Conservation (phyloP, 2,888 invertebrate species). For the Clanis bilineata region DNA sequence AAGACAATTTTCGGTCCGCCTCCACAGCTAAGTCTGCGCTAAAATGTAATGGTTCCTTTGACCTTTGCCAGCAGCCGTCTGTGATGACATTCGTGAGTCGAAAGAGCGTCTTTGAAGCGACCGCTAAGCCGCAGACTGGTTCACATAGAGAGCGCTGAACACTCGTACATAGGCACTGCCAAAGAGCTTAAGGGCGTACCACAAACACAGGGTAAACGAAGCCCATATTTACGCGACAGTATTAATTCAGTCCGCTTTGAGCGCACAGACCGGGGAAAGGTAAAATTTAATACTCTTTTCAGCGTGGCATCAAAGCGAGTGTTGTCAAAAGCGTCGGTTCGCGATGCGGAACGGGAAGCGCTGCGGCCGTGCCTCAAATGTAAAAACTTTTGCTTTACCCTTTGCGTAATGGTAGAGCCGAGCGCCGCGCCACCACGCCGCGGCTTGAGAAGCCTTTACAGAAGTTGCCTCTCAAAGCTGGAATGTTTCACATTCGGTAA, state of each 20-base stretch:
- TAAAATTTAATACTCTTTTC: constrained; percentile 71
- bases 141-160: constrained; percentile 26
- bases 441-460: constrained; percentile 72
- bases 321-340: constrained; percentile 73
- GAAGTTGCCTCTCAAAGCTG: constrained; percentile 72
- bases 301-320: constrained; percentile 71
- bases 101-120: constrained; percentile 58
- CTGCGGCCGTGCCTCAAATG: constrained; percentile 67
- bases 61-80: constrained; percentile 60
- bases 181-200: constrained; percentile 16
- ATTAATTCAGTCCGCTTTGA: constrained; percentile 64
- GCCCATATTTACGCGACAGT: constrained; percentile 54
- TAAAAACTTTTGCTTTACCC: constrained; percentile 78
- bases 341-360: constrained; percentile 67
- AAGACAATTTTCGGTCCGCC: constrained; percentile 67
- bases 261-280: constrained; percentile 61
- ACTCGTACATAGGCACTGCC: constrained; percentile 20
- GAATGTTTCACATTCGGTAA: constrained; percentile 75
- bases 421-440: constrained; percentile 49
- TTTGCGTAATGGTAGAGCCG: constrained; percentile 66
- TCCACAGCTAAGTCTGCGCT: constrained; percentile 52
- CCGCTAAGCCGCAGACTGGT: constrained; percentile 46
- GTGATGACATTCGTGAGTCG: constrained; percentile 56
- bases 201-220: constrained; percentile 31
- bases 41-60: constrained; percentile 66